Percentiles rank a stretch among this genome's conserved stretches.
Conservation (phyloP, 1,140 invertebrate genomes). For the Trichoplusia ni region DNA sequence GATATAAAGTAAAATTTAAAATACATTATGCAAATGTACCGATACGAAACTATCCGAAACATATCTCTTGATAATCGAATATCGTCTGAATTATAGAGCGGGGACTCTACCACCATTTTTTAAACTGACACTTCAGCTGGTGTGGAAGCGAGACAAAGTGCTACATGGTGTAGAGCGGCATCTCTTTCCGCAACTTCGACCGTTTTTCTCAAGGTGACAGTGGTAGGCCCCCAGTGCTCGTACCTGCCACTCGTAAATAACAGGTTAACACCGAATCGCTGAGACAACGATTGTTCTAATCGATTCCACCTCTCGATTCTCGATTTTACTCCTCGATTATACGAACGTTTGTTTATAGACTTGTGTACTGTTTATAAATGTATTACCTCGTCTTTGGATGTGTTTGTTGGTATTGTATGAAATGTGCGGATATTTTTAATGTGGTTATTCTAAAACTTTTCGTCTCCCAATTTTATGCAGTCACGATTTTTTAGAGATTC, state of each 20-base stretch:
- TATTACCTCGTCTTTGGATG: not conserved
- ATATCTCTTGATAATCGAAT: conserved; percentile 27
- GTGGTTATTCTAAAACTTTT: too few relatives aligned
- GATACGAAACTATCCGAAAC: conserved; percentile 18
- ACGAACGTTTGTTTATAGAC: conserved; percentile 8
- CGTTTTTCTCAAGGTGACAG: too few relatives aligned
- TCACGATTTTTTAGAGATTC: too few relatives aligned
- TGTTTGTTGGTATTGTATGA: not conserved
- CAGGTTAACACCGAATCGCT: conserved; percentile 15
- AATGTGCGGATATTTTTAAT: too few relatives aligned
- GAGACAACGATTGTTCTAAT: conserved; percentile 27
- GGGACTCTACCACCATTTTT: too few relatives aligned
- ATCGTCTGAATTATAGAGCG: conserved; percentile 24
- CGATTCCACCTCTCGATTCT: conserved; percentile 22
- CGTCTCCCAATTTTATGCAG: too few relatives aligned
- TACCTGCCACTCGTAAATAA: conserved; percentile 14
- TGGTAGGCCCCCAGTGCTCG: too few relatives aligned
- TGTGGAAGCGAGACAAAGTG: too few relatives aligned
- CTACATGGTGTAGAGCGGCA: too few relatives aligned
- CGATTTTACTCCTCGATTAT: conserved; percentile 25
- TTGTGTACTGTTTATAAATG: conserved; percentile 3
- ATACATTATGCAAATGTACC: conserved; percentile 4
- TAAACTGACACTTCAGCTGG: too few relatives aligned
- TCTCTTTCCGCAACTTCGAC: too few relatives aligned
- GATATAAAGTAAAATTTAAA: conserved; percentile 1